Percentiles rank a stretch among this genome's conserved stretches.
phyloP scores from a whole-genome alignment of 2,113 vertebrate genomes.

The Protomyctophum bolini region DNA sequence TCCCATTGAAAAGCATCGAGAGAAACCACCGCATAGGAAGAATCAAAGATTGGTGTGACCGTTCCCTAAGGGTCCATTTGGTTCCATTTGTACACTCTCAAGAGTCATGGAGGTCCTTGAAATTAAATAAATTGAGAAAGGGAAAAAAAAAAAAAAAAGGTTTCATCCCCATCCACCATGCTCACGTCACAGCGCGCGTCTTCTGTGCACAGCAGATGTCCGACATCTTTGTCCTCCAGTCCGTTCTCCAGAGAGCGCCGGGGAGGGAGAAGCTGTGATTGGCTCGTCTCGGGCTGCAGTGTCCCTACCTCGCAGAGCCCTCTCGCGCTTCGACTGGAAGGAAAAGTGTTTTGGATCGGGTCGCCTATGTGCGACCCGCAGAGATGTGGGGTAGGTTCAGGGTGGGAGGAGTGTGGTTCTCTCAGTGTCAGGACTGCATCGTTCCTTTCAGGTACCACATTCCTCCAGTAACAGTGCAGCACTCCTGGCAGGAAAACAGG shows the following conservation, averaged over 20 bases:
- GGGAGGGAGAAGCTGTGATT: slow-evolving; percentile 47
- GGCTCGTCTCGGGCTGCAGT: slow-evolving; percentile 46
- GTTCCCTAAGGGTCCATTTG: too few species aligned
- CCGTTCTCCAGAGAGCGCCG: slow-evolving; percentile 24
- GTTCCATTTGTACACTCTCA: too few species aligned
- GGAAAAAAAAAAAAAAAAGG: too few species aligned
- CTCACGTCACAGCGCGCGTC: slow-evolving; percentile 21
- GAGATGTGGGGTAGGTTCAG: not conserved
- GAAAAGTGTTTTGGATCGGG: too few species aligned
- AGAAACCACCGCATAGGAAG: too few species aligned
- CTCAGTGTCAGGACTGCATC: slow-evolving; percentile 89
- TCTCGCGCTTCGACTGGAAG: slow-evolving; percentile 23
- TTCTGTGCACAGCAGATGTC: slow-evolving; percentile 43
- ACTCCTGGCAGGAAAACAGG: slow-evolving; percentile 82
- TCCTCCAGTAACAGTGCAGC: slow-evolving; percentile 90
- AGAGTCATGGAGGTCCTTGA: too few species aligned
- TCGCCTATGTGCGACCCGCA: too few species aligned
- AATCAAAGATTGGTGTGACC: too few species aligned
- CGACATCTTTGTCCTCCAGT: slow-evolving; percentile 33
- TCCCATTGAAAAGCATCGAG: too few species aligned
- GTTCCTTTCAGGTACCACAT: slow-evolving; percentile 99
- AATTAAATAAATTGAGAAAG: too few species aligned
- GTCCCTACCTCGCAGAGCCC: slow-evolving; percentile 35
- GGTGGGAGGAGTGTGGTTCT: slow-evolving; percentile 11
- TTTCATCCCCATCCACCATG: slow-evolving; percentile 3